phyloP scores from a whole-genome alignment of 2,797 vertebrate genomes.

The Distichodus sexfasciatus region DNA sequence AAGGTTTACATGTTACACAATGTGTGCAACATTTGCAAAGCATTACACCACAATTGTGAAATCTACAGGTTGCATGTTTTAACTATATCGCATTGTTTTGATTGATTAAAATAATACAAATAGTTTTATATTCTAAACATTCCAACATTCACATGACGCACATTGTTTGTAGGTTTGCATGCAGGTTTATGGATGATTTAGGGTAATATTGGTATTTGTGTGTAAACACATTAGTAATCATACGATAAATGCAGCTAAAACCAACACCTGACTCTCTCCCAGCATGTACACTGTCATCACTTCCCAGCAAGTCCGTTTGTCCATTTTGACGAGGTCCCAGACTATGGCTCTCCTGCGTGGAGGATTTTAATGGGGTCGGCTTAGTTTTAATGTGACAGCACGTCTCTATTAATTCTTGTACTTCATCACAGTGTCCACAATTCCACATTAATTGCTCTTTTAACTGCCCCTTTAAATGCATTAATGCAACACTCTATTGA shows the following conservation, averaged over 20 bases:
- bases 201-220: too few relatives aligned
- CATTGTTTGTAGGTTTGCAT: too few relatives aligned
- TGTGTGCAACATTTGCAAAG: too few relatives aligned
- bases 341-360: constrained; percentile 10
- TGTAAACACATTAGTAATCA: neutral
- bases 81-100: too few relatives aligned
- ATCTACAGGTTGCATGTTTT: too few relatives aligned
- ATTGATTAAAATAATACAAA: too few relatives aligned
- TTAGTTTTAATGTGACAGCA: constrained; percentile 55
- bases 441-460: constrained; percentile 65
- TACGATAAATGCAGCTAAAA: neutral
- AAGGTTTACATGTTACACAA: too few relatives aligned
- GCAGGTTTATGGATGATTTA: neutral
- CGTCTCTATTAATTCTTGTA: constrained; percentile 60
- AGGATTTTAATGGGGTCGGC: constrained; percentile 31
- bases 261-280: neutral
- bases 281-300: neutral
- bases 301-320: constrained; percentile 9
- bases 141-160: neutral
- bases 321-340: constrained; percentile 2
- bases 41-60: too few relatives aligned
- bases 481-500: constrained; percentile 60
- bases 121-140: too few relatives aligned
- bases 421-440: constrained; percentile 62
- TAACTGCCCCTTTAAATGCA: constrained; percentile 64